A percentile compares a stretch with the other conserved stretches of the same genome.
These are phyloP conservation scores for Halcyon leucocephala DNA, from an alignment of 2,797 vertebrate species.

Conservation along the genomic window DNA sequence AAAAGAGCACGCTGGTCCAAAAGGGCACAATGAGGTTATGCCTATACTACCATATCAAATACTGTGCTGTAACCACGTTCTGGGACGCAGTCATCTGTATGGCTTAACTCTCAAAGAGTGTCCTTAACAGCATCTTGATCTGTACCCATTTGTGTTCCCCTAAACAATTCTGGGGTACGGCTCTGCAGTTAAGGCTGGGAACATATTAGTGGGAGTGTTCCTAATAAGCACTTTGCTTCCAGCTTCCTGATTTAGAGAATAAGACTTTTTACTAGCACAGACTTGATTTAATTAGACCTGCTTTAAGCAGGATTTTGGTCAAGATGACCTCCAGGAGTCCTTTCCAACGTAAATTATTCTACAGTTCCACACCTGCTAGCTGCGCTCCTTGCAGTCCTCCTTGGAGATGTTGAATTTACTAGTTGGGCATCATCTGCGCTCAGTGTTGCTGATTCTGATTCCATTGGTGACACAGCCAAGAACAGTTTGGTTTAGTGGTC, in stretches of 20 bases:
- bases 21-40: background rate
- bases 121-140: rapidly evolving
- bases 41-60: rapidly evolving
- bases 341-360: background rate
- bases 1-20: background rate
- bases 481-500: background rate
- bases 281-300: background rate
- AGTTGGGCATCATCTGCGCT: background rate
- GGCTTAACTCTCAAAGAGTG: background rate
- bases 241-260: background rate
- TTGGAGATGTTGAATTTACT: background rate
- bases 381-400: background rate
- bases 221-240: background rate
- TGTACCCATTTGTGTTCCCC: rapidly evolving
- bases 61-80: rapidly evolving
- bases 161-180: background rate
- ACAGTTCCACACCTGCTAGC: background rate
- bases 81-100: rapidly evolving
- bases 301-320: background rate
- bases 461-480: background rate
- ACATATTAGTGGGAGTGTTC: rapidly evolving
- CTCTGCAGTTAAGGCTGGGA: background rate
- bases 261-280: background rate
- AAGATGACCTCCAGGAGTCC: background rate
- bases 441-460: background rate